Evolutionary conservation across 2,888 invertebrate species (phyloP).

Genomic region (Thysanoteuthis rhombus): DNA sequence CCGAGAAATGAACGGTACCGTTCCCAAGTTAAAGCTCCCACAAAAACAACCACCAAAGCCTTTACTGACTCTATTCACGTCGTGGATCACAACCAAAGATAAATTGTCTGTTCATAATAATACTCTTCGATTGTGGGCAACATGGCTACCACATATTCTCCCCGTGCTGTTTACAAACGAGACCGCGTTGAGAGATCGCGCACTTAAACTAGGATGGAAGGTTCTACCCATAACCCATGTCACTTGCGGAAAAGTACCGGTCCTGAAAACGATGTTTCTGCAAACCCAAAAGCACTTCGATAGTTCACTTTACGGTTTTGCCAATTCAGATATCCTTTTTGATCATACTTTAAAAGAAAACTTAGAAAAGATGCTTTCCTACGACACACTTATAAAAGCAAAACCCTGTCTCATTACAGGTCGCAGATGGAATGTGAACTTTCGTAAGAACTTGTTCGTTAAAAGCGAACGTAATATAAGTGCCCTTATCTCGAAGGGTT

Average conservation of each 20-base stretch:
- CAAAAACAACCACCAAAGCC: background rate
- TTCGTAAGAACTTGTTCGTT: background rate
- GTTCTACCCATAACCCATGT: constrained; percentile 41
- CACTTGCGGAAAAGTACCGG: constrained; percentile 46
- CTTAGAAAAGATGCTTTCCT: constrained; percentile 36
- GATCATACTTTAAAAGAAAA: constrained; percentile 46
- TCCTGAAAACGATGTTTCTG: constrained; percentile 55
- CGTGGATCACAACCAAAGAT: constrained; percentile 47
- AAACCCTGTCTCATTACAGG: constrained; percentile 39
- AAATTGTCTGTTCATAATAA: constrained; percentile 48
- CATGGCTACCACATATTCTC: constrained; percentile 44
- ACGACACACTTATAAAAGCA: constrained; percentile 14
- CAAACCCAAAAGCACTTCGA: constrained; percentile 47
- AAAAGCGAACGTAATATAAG: background rate
- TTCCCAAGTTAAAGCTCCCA: background rate
- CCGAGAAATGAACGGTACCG: background rate
- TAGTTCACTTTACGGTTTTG: constrained; percentile 51
- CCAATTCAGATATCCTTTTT: constrained; percentile 58
- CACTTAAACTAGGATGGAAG: constrained; percentile 43
- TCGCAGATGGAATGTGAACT: constrained; percentile 42
- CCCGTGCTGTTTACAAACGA: constrained; percentile 53
- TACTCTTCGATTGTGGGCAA: constrained; percentile 49
- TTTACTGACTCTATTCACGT: constrained; percentile 50
- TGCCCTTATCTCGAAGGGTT: constrained; percentile 34
- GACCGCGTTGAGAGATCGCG: constrained; percentile 38